Conservation (phyloP, 1,140 invertebrate genomes). For the Panagrolaimus sp. region DNA sequence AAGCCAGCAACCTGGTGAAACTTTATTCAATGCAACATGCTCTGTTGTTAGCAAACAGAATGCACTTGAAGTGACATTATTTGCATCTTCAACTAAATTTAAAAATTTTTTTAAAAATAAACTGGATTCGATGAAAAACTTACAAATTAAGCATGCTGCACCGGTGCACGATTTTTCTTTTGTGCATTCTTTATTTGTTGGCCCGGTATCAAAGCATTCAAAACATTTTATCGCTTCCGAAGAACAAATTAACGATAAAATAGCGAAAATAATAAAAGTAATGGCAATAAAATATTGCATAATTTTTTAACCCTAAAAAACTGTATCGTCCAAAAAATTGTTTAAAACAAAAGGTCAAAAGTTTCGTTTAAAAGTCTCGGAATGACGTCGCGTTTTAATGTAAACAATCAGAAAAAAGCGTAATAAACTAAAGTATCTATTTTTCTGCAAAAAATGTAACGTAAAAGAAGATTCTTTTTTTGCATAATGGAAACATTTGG, state of each 20-base stretch:
- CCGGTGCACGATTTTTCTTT: not conserved
- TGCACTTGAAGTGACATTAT: conserved; percentile 3
- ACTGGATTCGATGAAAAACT: too few relatives aligned
- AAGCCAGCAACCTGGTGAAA: conserved; percentile 3
- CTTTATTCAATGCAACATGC: conserved; percentile 6
- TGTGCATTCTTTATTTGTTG: conserved; percentile 11
- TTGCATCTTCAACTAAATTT: conserved; percentile 7
- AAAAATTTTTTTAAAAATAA: too few relatives aligned
- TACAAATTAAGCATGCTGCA: conserved; percentile 11
- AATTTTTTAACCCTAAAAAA: too few relatives aligned
- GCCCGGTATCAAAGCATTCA: conserved; percentile 14
- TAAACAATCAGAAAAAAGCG: too few relatives aligned
- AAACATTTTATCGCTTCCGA: conserved; percentile 1
- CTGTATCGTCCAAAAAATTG: too few relatives aligned
- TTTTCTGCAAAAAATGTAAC: too few relatives aligned
- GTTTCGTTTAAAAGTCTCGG: too few relatives aligned
- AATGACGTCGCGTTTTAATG: too few relatives aligned
- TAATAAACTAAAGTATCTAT: too few relatives aligned
- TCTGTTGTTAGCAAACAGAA: conserved; percentile 10
- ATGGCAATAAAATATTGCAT: not conserved
- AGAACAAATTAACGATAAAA: not conserved
- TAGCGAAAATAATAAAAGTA: not conserved
- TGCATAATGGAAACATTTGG: too few relatives aligned
- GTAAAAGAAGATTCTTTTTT: too few relatives aligned
- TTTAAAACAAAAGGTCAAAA: too few relatives aligned